Evolutionary conservation across 2,888 invertebrate species (phyloP).

Genomic region (Drosophila algonquin): DNA sequence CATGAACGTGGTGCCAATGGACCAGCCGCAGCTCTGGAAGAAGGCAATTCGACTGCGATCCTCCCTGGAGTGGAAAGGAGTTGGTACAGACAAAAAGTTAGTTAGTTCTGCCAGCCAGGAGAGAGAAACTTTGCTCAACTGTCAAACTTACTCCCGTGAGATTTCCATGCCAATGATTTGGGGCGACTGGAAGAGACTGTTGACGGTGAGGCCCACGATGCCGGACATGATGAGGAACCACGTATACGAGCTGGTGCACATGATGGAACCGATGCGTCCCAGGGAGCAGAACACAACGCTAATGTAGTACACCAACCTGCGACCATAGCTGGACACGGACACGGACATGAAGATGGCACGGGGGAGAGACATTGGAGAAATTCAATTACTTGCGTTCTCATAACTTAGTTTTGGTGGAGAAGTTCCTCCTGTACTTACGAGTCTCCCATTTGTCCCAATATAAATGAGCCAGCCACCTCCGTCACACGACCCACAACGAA

Average conservation of each 20-base stretch:
- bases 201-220: conserved; percentile 84
- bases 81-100: not conserved
- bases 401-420: conserved; percentile 45
- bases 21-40: conserved; percentile 85
- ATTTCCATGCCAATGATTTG: conserved; percentile 86
- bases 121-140: conserved; percentile 19
- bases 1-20: conserved; percentile 85
- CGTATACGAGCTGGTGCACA: conserved; percentile 83
- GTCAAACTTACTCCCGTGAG: conserved; percentile 84
- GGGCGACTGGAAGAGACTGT: conserved; percentile 85
- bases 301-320: conserved; percentile 85
- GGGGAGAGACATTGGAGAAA: conserved; percentile 43
- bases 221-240: conserved; percentile 84
- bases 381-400: conserved; percentile 62
- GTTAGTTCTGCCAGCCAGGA: not conserved
- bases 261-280: conserved; percentile 83
- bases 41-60: conserved; percentile 85
- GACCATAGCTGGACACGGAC: conserved; percentile 83
- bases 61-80: conserved; percentile 70
- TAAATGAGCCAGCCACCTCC: conserved; percentile 85
- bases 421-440: conserved; percentile 83
- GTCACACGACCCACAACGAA: conserved; percentile 85
- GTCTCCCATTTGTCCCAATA: conserved; percentile 86
- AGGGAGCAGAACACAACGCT: conserved; percentile 84
- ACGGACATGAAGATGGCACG: not conserved